Conservation (phyloP, 1,140 invertebrate genomes). For the Drosophila arawakana region DNA sequence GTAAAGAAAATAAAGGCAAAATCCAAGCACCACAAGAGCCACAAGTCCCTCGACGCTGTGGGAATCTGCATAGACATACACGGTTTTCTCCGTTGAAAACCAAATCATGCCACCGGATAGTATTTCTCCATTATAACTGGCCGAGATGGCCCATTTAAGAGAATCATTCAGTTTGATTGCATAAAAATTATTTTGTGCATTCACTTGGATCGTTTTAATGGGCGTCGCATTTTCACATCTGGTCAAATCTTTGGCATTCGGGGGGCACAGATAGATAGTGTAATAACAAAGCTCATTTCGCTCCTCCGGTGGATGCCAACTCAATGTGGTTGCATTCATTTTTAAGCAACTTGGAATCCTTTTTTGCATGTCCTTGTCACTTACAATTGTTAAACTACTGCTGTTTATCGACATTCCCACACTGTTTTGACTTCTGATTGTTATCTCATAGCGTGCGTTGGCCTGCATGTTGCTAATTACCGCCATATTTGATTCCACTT, state of each 20-base stretch:
- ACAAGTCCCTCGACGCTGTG: slow-evolving; percentile 20
- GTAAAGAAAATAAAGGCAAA: neutral
- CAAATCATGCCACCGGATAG: slow-evolving; percentile 34
- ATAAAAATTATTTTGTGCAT: neutral
- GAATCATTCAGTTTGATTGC: neutral
- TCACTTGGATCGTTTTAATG: neutral
- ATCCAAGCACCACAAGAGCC: slow-evolving; percentile 22
- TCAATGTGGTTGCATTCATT: neutral
- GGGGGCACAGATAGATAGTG: slow-evolving; percentile 37
- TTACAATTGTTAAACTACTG: slow-evolving; percentile 18
- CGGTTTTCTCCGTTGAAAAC: neutral
- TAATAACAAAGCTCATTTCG: slow-evolving; percentile 2
- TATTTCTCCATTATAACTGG: slow-evolving; percentile 1
- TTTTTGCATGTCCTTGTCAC: neutral
- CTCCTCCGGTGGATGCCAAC: neutral
- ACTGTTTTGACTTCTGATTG: slow-evolving; percentile 30
- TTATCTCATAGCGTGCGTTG: neutral
- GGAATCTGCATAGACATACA: neutral
- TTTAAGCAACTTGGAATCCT: neutral
- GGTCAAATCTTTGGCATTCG: neutral
- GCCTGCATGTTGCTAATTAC: neutral
- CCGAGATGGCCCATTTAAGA: slow-evolving; percentile 23
- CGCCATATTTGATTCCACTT: slow-evolving; percentile 19
- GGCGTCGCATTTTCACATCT: slow-evolving; percentile 2
- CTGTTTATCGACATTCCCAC: slow-evolving; percentile 12